A percentile compares a stretch with the other conserved stretches of the same genome.
These are phyloP conservation scores for Exaiptasia diaphana DNA, from an alignment of 64 coral and sea anemone species.

Conservation along the genomic window DNA sequence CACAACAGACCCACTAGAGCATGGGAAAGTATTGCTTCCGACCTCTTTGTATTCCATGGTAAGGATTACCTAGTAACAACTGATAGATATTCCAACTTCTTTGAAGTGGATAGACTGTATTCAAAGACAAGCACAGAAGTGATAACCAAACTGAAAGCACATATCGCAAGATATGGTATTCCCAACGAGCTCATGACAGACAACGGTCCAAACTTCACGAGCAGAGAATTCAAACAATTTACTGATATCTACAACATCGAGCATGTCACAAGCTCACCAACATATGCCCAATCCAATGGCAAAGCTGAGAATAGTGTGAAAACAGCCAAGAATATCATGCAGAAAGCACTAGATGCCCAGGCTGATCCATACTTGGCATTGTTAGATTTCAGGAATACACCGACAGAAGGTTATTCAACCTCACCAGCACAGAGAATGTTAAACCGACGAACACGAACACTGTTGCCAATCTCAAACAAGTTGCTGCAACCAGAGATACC, in stretches of 20 bases:
- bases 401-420: background rate
- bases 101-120: background rate
- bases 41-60: conserved; percentile 27
- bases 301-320: conserved; percentile 46
- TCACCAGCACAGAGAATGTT: conserved; percentile 17
- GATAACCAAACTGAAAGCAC: conserved; percentile 1
- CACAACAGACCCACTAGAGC: conserved; percentile 36
- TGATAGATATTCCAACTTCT: conserved; percentile 25
- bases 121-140: background rate
- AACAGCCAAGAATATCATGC: conserved; percentile 25
- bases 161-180: background rate
- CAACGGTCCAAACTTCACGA: conserved; percentile 18
- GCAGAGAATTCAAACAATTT: conserved; percentile 36
- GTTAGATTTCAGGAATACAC: conserved; percentile 39
- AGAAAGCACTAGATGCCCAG: conserved; percentile 14
- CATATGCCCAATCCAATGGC: conserved; percentile 26
- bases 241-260: conserved; percentile 24
- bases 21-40: conserved; percentile 39
- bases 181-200: conserved; percentile 6
- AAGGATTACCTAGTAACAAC: conserved; percentile 7
- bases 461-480: background rate
- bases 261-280: conserved; percentile 33
- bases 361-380: conserved; percentile 38
- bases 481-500: conserved; percentile 9
- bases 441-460: background rate